Base-by-base conservation (phyloP, 2,797 vertebrate species). In the Apodemus agrarius region DNA sequence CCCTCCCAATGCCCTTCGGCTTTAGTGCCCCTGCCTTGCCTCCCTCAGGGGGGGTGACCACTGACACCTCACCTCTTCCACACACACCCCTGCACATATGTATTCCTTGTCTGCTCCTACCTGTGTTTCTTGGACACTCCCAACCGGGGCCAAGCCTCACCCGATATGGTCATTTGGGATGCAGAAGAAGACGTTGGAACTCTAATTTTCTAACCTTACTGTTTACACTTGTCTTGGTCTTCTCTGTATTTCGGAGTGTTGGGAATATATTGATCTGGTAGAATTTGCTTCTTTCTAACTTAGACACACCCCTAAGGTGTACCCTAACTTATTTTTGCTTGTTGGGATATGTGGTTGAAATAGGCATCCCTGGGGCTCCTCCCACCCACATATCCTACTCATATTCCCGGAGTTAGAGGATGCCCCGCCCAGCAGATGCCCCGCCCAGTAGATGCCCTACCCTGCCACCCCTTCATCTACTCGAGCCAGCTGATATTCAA, bases 21-120 rank as follows among this genome's bases (percentile, higher is more conserved):
- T 16, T 76, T 4, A 26, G n/a, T 26, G 10, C 29, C 7, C 17
- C 17, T 2, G 24, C 61, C 24, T 34, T 26, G 34, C 22, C 88
- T 54, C 26, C 65, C 2, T 11, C 1, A 54, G n/a, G 61, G 76
- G 6, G 10, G 19, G 29, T 31, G 46, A 26, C 43, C 52, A 3
- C 7, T 13, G 6, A 14, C 3, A 26, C 17, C 10, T 3, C 29
- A 1, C 19, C 40, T 61, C 43, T 6, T 54, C 29, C 37, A 49
- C 37, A 0, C 7, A 1, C 4, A 17, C 14, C 9, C 43, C 12
- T 2, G 5, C 0, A 8, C 3, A 0, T 1, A 0, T 0, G 4
- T 0, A 8, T 52, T 22, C 65, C 31, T 13, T 6, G 40, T 10
- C 49, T 57, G 21, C 31, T 34, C 34, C 57, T 31, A 0, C 52